Base-by-base conservation (phyloP, 92 coral and sea anemone genomes). In the Desmophyllum pertusum region DNA sequence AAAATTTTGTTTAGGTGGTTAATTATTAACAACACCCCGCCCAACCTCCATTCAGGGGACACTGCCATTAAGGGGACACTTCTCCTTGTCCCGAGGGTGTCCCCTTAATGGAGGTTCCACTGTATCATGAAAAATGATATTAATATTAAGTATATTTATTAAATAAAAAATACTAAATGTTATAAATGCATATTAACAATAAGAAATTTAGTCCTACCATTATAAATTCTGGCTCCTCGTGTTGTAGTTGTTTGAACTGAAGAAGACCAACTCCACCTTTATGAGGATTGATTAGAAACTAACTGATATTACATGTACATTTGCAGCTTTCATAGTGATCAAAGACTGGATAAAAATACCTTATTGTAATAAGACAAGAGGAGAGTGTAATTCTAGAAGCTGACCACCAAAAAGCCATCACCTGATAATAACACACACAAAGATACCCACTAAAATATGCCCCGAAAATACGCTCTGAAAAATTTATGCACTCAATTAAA, bases 191-290 rank as follows among this genome's bases (percentile, higher is more conserved):
- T 30, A 61, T 18, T 18, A 65, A 33, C 23, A 65, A 35, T 33
- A 18, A 33, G 1, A 65, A 66, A 40, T 57, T 57, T 18, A 39
- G 31, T 51, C 86, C 37, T 80, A 94, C 98, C 89, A 84, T 84
- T 15, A 89, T 75, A 87, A 94, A 94, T 59, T 85, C 87, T 13
- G 95, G 93, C 53, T 93, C 95, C 66, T 91, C 93, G 48, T 76
- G 46, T 67, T 93, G 95, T 25, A 94, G 68, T 41, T 94, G 93
- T 77, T 94, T 94, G 68, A 84, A 81, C 79, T 94, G 95, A 37
- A 94, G 70, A 48, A 94, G 90, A 42, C 98, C 95, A 59, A 91
- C 90, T 18, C 98, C 98, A 75, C 92, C 94, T 93, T 30, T 9
- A 42, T 48, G 2, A 38, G 52, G 39, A 67, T 31, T 41, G 27